phyloP scores from a whole-genome alignment of 1,140 invertebrate species.

The Ectropis grisescens region DNA sequence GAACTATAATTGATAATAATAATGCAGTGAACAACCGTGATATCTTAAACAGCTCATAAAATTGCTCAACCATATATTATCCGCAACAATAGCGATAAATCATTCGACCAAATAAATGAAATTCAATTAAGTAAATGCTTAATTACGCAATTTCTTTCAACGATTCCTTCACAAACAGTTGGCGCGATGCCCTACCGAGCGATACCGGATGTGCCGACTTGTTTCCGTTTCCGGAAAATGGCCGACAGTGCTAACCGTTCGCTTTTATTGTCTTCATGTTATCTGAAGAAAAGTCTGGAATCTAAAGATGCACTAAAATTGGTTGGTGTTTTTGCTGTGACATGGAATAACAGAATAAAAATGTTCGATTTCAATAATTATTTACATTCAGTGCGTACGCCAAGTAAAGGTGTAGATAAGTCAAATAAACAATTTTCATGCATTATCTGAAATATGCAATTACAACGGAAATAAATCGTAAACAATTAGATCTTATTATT shows the following conservation, averaged over 20 bases:
- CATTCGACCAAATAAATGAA: too few species aligned
- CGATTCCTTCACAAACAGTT: too few species aligned
- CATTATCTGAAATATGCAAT: background rate
- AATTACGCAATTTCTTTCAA: too few species aligned
- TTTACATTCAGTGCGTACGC: background rate
- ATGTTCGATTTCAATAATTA: background rate
- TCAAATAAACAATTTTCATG: background rate
- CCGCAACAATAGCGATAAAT: too few species aligned
- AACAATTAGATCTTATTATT: too few species aligned
- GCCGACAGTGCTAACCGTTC: slow-evolving; percentile 30
- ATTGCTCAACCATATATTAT: too few species aligned
- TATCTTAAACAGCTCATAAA: too few species aligned
- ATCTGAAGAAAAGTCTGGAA: slow-evolving; percentile 8
- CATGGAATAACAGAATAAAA: background rate
- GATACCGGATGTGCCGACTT: slow-evolving; percentile 42
- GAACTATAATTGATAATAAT: too few species aligned
- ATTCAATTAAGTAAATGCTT: too few species aligned
- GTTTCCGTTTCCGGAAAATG: slow-evolving; percentile 45
- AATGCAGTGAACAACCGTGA: too few species aligned
- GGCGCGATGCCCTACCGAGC: slow-evolving; percentile 34
- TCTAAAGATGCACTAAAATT: background rate
- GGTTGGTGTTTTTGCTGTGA: background rate
- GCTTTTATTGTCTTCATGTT: slow-evolving; percentile 22
- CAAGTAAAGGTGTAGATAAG: background rate
- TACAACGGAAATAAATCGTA: too few species aligned